Evolutionary conservation across 2,797 vertebrate genomes (phyloP).

Genomic region (Rachycentron canadum): DNA sequence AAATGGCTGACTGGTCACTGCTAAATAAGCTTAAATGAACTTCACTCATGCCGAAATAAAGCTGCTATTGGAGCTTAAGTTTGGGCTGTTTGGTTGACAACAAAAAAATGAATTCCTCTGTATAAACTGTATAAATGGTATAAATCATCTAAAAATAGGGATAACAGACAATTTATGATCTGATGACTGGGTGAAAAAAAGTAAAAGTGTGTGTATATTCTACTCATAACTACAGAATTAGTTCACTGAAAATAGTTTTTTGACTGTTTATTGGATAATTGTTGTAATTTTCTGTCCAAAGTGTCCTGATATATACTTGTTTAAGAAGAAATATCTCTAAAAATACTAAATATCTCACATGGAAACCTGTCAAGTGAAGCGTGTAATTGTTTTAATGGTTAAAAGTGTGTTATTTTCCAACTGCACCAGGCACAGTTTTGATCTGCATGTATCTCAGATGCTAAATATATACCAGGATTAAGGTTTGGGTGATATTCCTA

Average conservation of each 20-base stretch:
- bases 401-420: slow-evolving; percentile 1
- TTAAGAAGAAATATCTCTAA: background rate
- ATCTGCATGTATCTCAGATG: slow-evolving; percentile 41
- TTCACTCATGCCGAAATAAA: background rate
- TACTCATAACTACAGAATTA: background rate
- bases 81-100: slow-evolving; percentile 5
- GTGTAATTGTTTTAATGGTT: background rate
- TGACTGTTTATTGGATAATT: background rate
- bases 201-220: background rate
- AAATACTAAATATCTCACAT: background rate
- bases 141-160: background rate
- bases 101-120: background rate
- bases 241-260: background rate
- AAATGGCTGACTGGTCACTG: slow-evolving; percentile 31
- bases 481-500: slow-evolving; percentile 53
- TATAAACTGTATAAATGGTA: background rate
- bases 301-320: background rate
- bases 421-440: background rate
- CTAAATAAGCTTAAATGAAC: slow-evolving; percentile 27
- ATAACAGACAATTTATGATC: background rate
- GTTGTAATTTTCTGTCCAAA: background rate
- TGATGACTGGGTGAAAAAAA: background rate
- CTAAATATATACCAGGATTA: slow-evolving; percentile 72
- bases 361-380: background rate
- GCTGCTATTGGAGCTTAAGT: slow-evolving; percentile 1